A percentile compares a stretch with the other conserved stretches of the same genome.
phyloP scores from a whole-genome alignment of 2,113 vertebrate species.

The Elephas maximus region DNA sequence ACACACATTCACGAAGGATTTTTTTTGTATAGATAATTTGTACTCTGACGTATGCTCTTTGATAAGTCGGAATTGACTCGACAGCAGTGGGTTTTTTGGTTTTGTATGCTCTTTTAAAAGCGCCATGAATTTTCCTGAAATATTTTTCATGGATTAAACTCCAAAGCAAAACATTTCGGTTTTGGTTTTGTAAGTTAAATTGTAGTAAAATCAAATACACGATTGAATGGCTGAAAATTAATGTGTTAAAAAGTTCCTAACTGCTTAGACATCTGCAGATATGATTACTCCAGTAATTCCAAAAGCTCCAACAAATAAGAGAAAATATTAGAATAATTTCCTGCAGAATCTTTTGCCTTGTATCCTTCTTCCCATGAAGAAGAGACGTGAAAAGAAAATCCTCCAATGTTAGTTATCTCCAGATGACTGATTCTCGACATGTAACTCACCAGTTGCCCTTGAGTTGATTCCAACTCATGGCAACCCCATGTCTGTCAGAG shows the following conservation, averaged over 20 bases:
- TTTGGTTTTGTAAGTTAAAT: background rate
- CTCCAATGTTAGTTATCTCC: background rate
- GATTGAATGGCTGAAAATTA: background rate
- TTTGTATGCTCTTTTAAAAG: background rate
- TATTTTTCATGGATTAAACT: background rate
- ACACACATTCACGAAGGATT: background rate
- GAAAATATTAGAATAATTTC: background rate
- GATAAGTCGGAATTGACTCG: too few species aligned
- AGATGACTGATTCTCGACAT: background rate
- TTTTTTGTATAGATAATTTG: background rate
- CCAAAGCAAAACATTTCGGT: background rate
- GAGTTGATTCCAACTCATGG: background rate
- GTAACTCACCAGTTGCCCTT: background rate
- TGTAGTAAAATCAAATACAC: conserved; percentile 33
- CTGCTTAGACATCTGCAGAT: background rate
- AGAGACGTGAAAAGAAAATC: background rate
- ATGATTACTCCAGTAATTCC: background rate
- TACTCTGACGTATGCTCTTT: background rate
- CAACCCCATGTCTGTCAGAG: background rate
- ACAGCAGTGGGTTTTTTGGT: too few species aligned
- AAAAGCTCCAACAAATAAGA: background rate
- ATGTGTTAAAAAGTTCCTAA: background rate
- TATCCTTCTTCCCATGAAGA: background rate
- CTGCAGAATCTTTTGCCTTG: conserved; percentile 4
- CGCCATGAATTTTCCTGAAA: background rate